These are phyloP conservation scores for Rhea pennata DNA, from an alignment of 2,113 vertebrate genomes.

Conservation along the genomic window DNA sequence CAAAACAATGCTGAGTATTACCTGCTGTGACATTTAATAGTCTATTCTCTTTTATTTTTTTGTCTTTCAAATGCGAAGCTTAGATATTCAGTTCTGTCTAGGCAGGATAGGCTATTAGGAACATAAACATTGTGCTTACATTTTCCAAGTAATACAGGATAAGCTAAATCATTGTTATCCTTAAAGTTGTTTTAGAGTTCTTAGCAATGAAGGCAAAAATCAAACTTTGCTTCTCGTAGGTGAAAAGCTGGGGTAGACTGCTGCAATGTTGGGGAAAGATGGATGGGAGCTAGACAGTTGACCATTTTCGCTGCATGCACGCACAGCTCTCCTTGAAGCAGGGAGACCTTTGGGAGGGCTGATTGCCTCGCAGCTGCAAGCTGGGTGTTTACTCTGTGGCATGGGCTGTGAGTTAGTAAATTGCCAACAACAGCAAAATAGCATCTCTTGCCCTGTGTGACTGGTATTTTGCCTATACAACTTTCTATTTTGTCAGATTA, in stretches of 20 bases:
- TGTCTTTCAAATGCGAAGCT: not conserved
- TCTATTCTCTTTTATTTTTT: not conserved
- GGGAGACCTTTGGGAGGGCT: not conserved
- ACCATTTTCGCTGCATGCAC: not conserved
- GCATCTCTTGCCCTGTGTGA: not conserved
- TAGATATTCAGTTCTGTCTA: not conserved
- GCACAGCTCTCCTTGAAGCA: not conserved
- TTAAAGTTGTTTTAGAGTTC: not conserved
- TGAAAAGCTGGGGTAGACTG: not conserved
- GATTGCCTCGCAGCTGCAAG: not conserved
- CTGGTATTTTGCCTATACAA: not conserved
- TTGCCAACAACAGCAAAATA: too few relatives aligned
- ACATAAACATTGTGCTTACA: not conserved
- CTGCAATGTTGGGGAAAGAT: not conserved
- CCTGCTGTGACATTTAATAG: not conserved
- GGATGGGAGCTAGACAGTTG: not conserved
- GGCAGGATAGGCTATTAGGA: not conserved
- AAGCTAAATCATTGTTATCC: fast-evolving
- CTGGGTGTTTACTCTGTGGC: not conserved
- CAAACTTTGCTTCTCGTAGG: not conserved
- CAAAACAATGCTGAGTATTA: not conserved
- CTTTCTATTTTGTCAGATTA: not conserved
- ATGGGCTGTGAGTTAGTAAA: not conserved
- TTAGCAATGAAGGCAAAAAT: not conserved
- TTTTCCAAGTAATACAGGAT: not conserved